Percentiles rank a stretch among this genome's conserved stretches.
phyloP scores from a whole-genome alignment of 1,140 invertebrate genomes.

The Leptonema lineaticorne region DNA sequence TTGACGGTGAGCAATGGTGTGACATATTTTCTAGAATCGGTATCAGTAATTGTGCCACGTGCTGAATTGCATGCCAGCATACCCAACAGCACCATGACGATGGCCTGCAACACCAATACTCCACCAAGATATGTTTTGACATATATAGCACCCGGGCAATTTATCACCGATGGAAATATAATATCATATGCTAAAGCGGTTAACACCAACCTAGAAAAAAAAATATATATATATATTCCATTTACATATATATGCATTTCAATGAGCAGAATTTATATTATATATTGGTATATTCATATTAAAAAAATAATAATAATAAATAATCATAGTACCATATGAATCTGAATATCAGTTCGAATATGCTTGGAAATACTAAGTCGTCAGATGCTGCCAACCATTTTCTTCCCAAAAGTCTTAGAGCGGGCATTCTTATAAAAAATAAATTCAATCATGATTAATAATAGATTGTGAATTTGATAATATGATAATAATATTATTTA shows the following conservation, averaged over 20 bases:
- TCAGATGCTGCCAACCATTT: conserved; percentile 78
- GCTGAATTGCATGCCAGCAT: conserved; percentile 70
- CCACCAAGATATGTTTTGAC: conserved; percentile 68
- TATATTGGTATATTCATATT: too few relatives aligned
- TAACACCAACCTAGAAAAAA: conserved; percentile 70
- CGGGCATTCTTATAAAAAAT: conserved; percentile 64
- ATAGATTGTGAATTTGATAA: too few relatives aligned
- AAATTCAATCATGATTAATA: too few relatives aligned
- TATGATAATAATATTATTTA: too few relatives aligned
- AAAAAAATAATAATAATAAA: too few relatives aligned
- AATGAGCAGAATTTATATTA: not conserved
- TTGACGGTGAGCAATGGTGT: conserved; percentile 67
- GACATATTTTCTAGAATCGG: conserved; percentile 63
- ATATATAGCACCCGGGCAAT: conserved; percentile 65
- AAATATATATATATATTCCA: too few relatives aligned
- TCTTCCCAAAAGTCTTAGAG: conserved; percentile 71
- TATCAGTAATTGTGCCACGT: conserved; percentile 70
- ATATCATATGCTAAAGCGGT: conserved; percentile 63
- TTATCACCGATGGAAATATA: conserved; percentile 57
- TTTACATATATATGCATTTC: too few relatives aligned
- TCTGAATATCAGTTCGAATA: conserved; percentile 72
- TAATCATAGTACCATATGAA: conserved; percentile 64
- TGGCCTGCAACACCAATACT: conserved; percentile 61
- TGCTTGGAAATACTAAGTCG: conserved; percentile 76
- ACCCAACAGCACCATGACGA: conserved; percentile 62